Evolutionary conservation across 2,888 invertebrate genomes (phyloP).

Genomic region (Lasiommata megera): DNA sequence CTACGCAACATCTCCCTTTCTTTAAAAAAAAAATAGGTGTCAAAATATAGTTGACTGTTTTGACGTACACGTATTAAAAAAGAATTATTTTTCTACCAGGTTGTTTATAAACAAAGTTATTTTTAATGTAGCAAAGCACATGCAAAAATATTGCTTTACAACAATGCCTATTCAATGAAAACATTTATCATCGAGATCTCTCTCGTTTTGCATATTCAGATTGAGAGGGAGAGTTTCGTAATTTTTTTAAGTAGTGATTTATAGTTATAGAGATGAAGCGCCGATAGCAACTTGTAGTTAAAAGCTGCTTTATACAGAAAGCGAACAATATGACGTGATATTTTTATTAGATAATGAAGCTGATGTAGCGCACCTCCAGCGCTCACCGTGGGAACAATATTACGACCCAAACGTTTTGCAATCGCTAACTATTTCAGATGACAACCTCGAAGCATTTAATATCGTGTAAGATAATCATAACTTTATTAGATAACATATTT

Average conservation of each 20-base stretch:
- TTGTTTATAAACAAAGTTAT: background rate
- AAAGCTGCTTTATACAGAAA: slow-evolving; percentile 76
- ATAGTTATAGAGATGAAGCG: slow-evolving; percentile 67
- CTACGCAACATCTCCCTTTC: too few relatives aligned
- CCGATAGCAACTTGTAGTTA: slow-evolving; percentile 58
- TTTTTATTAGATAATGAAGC: slow-evolving; percentile 80
- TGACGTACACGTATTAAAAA: too few relatives aligned
- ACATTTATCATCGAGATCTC: slow-evolving; percentile 31
- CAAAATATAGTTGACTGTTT: too few relatives aligned
- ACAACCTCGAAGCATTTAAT: slow-evolving; percentile 21
- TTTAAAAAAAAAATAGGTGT: too few relatives aligned
- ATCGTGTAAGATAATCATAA: background rate
- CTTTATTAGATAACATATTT: slow-evolving; percentile 2
- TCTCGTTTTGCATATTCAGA: slow-evolving; percentile 40
- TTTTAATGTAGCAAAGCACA: background rate
- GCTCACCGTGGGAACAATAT: slow-evolving; percentile 75
- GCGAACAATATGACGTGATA: slow-evolving; percentile 79
- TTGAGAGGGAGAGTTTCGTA: slow-evolving; percentile 57
- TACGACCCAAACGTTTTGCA: slow-evolving; percentile 73
- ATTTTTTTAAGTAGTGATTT: slow-evolving; percentile 69
- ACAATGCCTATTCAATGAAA: slow-evolving; percentile 24
- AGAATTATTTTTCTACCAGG: background rate
- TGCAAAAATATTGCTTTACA: slow-evolving; percentile 10
- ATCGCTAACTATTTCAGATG: slow-evolving; percentile 56
- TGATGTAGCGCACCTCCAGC: slow-evolving; percentile 65